A percentile compares a stretch with the other conserved stretches of the same genome.
phyloP scores from a whole-genome alignment of 2,888 invertebrate species.

The Sericinus montela region DNA sequence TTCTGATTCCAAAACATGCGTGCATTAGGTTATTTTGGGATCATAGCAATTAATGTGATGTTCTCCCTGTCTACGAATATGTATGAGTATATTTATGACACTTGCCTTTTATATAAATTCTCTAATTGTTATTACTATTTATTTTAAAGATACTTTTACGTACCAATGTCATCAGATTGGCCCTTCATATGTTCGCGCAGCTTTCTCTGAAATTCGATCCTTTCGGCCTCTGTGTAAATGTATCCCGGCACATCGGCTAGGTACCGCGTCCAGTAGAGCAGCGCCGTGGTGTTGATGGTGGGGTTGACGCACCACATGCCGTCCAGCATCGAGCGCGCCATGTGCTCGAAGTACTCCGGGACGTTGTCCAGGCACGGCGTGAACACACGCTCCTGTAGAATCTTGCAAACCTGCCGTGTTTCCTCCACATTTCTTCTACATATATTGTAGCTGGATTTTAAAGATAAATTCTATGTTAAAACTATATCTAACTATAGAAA shows the following conservation, averaged over 20 bases:
- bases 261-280: slow-evolving; percentile 75
- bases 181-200: slow-evolving; percentile 44
- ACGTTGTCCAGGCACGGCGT: slow-evolving; percentile 80
- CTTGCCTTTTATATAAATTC: too few relatives aligned
- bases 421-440: slow-evolving; percentile 82
- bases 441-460: slow-evolving; percentile 81
- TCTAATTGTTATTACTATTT: too few relatives aligned
- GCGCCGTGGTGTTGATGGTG: slow-evolving; percentile 69
- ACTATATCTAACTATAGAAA: too few relatives aligned
- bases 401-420: slow-evolving; percentile 80
- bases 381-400: slow-evolving; percentile 80
- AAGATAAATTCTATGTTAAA: too few relatives aligned
- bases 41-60: too few relatives aligned
- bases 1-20: too few relatives aligned
- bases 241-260: slow-evolving; percentile 80
- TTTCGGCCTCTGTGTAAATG: slow-evolving; percentile 59
- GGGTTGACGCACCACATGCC: slow-evolving; percentile 86
- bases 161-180: slow-evolving; percentile 48
- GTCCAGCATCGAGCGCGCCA: slow-evolving; percentile 82
- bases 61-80: too few relatives aligned
- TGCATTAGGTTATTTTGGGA: too few relatives aligned
- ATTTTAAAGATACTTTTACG: too few relatives aligned
- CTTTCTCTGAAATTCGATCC: slow-evolving; percentile 40
- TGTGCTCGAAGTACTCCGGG: slow-evolving; percentile 81
- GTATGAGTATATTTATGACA: too few relatives aligned